phyloP scores from a whole-genome alignment of 2,888 invertebrate species.

The Sinotaia quadrata region DNA sequence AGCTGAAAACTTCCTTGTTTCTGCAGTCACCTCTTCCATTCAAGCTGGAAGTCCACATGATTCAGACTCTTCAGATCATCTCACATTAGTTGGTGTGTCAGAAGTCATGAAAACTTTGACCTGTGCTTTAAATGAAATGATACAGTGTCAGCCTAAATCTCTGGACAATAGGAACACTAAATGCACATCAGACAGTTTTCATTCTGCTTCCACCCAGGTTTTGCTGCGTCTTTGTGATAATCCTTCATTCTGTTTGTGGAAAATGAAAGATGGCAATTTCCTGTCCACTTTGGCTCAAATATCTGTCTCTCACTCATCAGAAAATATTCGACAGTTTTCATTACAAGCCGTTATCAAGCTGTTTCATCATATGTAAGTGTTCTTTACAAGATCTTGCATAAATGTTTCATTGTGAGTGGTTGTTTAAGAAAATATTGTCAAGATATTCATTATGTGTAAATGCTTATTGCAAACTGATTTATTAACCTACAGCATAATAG shows the following conservation, averaged over 20 bases:
- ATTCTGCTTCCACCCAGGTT: background rate
- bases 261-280: constrained; percentile 2
- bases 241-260: constrained; percentile 15
- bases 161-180: background rate
- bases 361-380: background rate
- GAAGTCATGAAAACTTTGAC: background rate
- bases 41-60: background rate
- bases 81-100: background rate
- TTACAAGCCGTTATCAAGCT: constrained; percentile 10
- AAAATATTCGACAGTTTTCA: background rate
- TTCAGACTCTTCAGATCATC: background rate
- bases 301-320: constrained; percentile 1
- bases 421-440: background rate
- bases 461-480: background rate
- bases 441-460: constrained; percentile 2
- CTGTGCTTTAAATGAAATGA: background rate
- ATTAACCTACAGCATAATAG: background rate
- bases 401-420: background rate
- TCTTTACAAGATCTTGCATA: no score
- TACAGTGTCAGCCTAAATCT: background rate
- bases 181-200: background rate
- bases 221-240: background rate
- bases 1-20: constrained; percentile 15
- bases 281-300: constrained; percentile 3
- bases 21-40: background rate